Evolutionary conservation across 2,797 vertebrate species (phyloP).

Genomic region (Sebastes variabilis): DNA sequence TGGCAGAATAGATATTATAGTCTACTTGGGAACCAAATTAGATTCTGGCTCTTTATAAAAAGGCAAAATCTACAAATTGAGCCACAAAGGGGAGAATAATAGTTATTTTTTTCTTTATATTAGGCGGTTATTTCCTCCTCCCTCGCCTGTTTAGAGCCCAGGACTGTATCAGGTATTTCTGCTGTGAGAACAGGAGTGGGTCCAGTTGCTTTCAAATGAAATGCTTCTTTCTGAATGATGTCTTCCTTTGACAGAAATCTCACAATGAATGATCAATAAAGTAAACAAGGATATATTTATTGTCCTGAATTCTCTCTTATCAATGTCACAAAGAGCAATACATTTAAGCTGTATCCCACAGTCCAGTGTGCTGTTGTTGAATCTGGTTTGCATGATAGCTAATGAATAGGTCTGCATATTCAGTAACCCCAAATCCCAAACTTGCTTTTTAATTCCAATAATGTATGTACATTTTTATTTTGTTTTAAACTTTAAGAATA

Average conservation of each 20-base stretch:
- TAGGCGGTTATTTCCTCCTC: background rate
- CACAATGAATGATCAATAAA: background rate
- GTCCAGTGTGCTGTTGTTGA: background rate
- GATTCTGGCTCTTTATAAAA: background rate
- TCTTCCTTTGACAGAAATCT: background rate
- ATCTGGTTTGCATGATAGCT: background rate
- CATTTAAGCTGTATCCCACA: background rate
- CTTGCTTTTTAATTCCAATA: background rate
- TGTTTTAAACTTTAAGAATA: background rate
- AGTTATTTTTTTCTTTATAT: background rate
- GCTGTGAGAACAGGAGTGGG: background rate
- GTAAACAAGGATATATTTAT: background rate
- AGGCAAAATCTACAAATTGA: background rate
- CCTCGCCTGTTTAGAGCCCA: background rate
- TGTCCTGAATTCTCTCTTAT: background rate
- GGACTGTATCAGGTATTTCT: background rate
- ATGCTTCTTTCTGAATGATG: background rate
- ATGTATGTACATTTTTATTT: background rate
- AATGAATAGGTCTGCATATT: conserved; percentile 14
- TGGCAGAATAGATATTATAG: background rate
- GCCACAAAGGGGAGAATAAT: background rate
- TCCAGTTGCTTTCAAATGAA: background rate
- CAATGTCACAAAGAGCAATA: background rate
- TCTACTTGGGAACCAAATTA: background rate
- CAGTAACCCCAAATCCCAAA: background rate